Base-by-base conservation (phyloP, 2,888 invertebrate species). In the Melanostoma scalare region DNA sequence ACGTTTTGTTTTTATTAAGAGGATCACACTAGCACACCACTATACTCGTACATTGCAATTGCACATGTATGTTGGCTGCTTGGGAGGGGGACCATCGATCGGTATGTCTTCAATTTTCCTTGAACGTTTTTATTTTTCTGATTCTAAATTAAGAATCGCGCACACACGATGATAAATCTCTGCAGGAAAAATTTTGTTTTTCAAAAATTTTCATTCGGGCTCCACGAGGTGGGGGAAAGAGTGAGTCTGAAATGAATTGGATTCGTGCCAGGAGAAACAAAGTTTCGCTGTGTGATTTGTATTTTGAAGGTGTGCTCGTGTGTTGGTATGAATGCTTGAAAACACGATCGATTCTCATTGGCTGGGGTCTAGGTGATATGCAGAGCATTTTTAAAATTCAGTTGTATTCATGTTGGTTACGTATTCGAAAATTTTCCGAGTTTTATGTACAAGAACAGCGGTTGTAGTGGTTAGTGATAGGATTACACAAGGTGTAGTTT, bases 401-500 rank as follows among this genome's bases (percentile, higher is more conserved):
- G 40, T 31, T 3, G 2, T 56, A 56, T 8, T 4, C 30, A 38
- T 10, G 48, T 55, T 30, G 35, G 50, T 63, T 60, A 60, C 58
- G 50, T 63, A 58, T 69, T 40, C 33, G 44, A 60, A 72, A 84
- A 63, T 73, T 79, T 74, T 79, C 69, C 65, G 68, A 69, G 72
- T 61, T 60, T 53, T 74, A 35, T 74, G 58, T 79, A 65, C 20
- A 40, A 9, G n/a, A 3, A 33, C 4, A 48, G 35, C 38, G 40
- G 8, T 3, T 46, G 84, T 84, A 56, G 69, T 33, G 65, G 84
- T 84, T 50, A 75, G 74, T 71, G 84, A 84, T 84, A 84, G 84
- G 79, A 84, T 84, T 84, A 84, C 84, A 84, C 84, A 79, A 84
- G 84, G 84, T 84, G 74, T 46, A 68, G 33, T 74, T 81, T 74